Percentiles rank a stretch among this genome's conserved stretches.
These are phyloP conservation scores for Gasterosteus aculeatus DNA, from an alignment of 2,113 vertebrate genomes.

Conservation along the genomic window DNA sequence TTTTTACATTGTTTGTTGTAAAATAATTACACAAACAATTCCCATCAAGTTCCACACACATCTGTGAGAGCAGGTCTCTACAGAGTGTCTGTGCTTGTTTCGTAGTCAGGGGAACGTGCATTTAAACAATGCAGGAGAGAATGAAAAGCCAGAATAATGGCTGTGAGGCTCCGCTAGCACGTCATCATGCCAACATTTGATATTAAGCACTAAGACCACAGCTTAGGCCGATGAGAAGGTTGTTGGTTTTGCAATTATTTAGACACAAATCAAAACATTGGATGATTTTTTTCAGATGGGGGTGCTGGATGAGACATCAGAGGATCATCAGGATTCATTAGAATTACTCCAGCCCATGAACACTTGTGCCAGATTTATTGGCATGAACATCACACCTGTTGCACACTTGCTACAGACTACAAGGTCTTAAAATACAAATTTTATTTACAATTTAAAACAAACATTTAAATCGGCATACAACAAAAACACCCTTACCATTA, in stretches of 20 bases:
- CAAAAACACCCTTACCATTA: constrained; percentile 3
- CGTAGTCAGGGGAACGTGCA: not conserved
- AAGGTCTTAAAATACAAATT: constrained; percentile 75
- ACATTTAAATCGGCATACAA: constrained; percentile 16
- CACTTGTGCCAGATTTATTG: not conserved
- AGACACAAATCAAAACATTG: not conserved
- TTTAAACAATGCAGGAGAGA: not conserved
- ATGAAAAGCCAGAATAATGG: not conserved
- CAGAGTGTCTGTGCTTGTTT: not conserved
- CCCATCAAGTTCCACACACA: not conserved
- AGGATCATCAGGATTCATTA: not conserved
- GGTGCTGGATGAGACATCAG: not conserved
- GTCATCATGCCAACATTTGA: not conserved
- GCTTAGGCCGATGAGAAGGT: not conserved
- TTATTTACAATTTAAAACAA: constrained; percentile 80
- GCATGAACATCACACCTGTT: too few relatives aligned
- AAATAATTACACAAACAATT: not conserved
- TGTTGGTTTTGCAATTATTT: not conserved
- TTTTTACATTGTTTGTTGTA: not conserved
- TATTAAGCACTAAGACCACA: not conserved
- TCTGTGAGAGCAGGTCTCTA: not conserved
- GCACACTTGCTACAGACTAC: not conserved
- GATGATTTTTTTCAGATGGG: not conserved
- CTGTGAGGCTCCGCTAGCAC: not conserved
- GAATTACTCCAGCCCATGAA: not conserved